Evolutionary conservation across 2,113 vertebrate genomes (phyloP).

Genomic region (Bathybates hornii): DNA sequence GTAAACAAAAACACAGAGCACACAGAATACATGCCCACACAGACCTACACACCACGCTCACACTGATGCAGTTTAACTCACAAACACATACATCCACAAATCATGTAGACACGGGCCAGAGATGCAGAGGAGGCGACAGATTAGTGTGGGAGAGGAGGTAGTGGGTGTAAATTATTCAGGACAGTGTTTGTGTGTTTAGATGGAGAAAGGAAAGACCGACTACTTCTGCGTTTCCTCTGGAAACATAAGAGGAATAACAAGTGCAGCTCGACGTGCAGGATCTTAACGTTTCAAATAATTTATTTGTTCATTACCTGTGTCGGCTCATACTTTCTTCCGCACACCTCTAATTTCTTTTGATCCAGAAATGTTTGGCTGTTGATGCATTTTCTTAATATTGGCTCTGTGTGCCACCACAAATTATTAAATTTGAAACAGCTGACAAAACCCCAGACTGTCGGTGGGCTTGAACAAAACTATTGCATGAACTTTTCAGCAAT

Average conservation of each 20-base stretch:
- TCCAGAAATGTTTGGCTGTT: background rate
- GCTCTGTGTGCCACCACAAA: background rate
- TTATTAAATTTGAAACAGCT: background rate
- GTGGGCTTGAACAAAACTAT: background rate
- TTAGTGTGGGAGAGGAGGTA: constrained; percentile 2
- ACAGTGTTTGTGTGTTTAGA: background rate
- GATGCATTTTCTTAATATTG: background rate
- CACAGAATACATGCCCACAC: background rate
- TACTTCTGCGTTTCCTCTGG: background rate
- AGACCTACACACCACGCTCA: background rate
- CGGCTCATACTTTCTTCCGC: rapidly evolving
- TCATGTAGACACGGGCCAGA: background rate
- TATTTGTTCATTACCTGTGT: background rate
- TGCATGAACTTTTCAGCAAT: background rate
- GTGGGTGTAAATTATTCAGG: constrained; percentile 37
- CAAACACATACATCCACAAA: background rate
- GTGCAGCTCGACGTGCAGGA: background rate
- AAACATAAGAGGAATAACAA: background rate
- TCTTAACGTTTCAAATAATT: background rate
- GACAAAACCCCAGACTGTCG: background rate
- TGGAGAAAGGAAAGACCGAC: background rate
- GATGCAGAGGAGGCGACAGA: constrained; percentile 17
- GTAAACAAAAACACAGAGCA: background rate
- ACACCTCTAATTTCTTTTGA: background rate
- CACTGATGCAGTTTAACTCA: background rate